Evolutionary conservation across 2,797 vertebrate genomes (phyloP), one percentile per base, ranked within the genome.

Genomic region (Danio choprae): DNA sequence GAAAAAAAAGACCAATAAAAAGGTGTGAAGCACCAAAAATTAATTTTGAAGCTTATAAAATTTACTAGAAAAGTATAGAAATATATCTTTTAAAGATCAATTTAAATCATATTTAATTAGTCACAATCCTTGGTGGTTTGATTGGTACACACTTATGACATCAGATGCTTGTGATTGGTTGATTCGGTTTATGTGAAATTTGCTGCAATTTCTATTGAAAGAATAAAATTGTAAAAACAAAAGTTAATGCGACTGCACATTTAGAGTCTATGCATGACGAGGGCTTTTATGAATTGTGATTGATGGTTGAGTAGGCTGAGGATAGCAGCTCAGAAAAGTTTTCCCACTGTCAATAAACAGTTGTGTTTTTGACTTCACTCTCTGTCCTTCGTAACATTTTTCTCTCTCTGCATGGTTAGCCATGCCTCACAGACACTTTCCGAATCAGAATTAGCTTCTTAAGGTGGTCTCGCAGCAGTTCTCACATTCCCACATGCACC

Each of bases 381-480:
- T 36, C n/a, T 58, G 70, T 46, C 20, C 41, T 29, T 59, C 13
- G 41, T 73, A 73, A 59, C 55, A 46, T 59, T 15, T n/a, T 59
- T 46, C 69, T 56, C 36, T 43, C 12, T 56, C 53, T 72, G 40
- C 41, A 59, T 73, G 41, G 43, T 73, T 73, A 36, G 41, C 53
- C 53, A 72, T 72, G 40, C 13, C 13, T 58, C 53, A 55, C 20
- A n/a, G 40, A 59, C 71, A 73, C 22, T 29, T 73, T 29, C 18
- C 4, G 43, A 73, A 73, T 60, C 40, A 48, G 55, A 48, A 59
- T 59, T 38, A 44, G 71, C 36, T 46, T 46, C 70, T 59, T 38
- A 72, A 58, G 70, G 18, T 72, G 59, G n/a, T 44, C 60, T 22
- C 58, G 62, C 58, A 79, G 50, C 62, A 36, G 58, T 62, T 44